A percentile compares a stretch with the other conserved stretches of the same genome.
Evolutionary conservation across 1,140 invertebrate genomes (phyloP).

Genomic region (Drosophila sp.): DNA sequence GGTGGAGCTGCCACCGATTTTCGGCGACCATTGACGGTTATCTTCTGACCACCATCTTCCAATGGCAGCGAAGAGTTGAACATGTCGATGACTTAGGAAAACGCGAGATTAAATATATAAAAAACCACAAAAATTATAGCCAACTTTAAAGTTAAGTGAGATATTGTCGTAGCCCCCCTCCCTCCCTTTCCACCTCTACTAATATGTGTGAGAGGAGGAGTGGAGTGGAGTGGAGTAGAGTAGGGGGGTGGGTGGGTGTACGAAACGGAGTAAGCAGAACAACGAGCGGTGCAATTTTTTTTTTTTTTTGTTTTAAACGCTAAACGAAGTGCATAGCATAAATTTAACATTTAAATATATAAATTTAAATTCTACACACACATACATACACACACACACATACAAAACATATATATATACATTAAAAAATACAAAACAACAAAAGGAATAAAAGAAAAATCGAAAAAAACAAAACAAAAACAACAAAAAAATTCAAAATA

Average conservation of each 20-base stretch:
- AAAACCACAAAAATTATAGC: constrained; percentile 56
- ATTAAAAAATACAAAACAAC: constrained; percentile 36
- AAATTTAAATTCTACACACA: constrained; percentile 75
- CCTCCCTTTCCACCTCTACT: too few species aligned
- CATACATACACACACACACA: constrained; percentile 22
- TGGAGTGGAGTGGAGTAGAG: constrained; percentile 59
- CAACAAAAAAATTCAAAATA: constrained; percentile 24
- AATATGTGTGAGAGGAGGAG: constrained; percentile 61
- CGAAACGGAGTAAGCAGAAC: constrained; percentile 38
- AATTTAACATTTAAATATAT: constrained; percentile 71
- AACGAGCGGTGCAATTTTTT: constrained; percentile 79
- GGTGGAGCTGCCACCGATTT: constrained; percentile 86
- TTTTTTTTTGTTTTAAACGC: constrained; percentile 70
- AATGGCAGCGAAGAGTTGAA: constrained; percentile 79
- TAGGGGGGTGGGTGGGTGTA: not conserved
- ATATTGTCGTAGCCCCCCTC: constrained; percentile 16
- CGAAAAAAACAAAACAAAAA: constrained; percentile 37
- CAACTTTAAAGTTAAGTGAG: constrained; percentile 69
- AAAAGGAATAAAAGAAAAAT: constrained; percentile 37
- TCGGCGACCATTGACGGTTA: constrained; percentile 91
- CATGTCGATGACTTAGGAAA: constrained; percentile 78
- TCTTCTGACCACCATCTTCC: constrained; percentile 90
- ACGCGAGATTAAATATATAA: constrained; percentile 67
- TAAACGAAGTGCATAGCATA: constrained; percentile 79
- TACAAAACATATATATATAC: constrained; percentile 35